Evolutionary conservation across 2,888 invertebrate genomes (phyloP), one percentile per base, ranked within the genome.

Genomic region (Agriopis aurantiaria): DNA sequence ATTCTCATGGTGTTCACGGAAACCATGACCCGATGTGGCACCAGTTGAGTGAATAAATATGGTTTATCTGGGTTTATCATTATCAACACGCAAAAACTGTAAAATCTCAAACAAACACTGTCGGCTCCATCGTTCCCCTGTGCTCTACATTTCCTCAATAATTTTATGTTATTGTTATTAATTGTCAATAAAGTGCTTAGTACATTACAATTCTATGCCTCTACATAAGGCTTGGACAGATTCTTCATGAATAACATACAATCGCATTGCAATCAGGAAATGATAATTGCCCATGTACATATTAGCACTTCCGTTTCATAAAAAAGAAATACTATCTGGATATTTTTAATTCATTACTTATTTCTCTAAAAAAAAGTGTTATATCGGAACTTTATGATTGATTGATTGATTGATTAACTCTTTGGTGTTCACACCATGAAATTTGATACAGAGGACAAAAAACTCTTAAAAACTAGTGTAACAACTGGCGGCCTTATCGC

Each of bases 141-240:
- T 69, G 52, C 66, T 59, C 58, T 43, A 49, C 45, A 63, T 66
- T 62, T 70, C 63, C 66, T 70, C 55, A 70, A 58, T 48, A 57
- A 43, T 65, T 65, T 46, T 51, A 69, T 17, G 45, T 51, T 61
- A 76, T 75, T 75, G 72, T 69, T 76, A 75, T 76, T 76, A 75
- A 76, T 75, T 76, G 75, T 43, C 68, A 71, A 68, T 72, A 73
- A 64, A 57, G 55, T 48, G 61, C 17, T 10, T 68, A 60, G 17
- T 61, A 51, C 12, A 61, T 69, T 68, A 71, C 72, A 64, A 68
- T 68, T 17, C 48, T 65, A 65, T 59, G 46, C 45, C 51, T 49
- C 41, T 51, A 9, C 41, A 55, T 65, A 68, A 33, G 61, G 51
- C 56, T n/a, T 10, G 17, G 40, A 52, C 64, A 56, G 55, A 69